Conservation (phyloP, 2,113 vertebrate genomes). For the Cacatua alba region DNA sequence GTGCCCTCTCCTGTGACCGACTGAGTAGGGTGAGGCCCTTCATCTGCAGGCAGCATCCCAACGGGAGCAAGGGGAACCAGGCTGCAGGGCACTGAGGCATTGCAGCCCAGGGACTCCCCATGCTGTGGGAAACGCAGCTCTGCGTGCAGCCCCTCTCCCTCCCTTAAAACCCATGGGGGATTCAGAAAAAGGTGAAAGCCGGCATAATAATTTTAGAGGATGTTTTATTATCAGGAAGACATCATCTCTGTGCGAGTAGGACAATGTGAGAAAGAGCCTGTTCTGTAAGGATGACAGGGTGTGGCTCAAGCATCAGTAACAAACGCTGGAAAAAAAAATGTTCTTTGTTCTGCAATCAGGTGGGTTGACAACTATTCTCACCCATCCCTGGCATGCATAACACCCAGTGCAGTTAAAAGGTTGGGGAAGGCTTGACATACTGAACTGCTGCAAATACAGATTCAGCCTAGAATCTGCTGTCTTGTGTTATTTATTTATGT, state of each 20-base stretch:
- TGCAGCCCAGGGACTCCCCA: neutral
- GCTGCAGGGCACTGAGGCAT: neutral
- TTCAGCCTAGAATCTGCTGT: neutral
- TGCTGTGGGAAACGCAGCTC: fast-evolving
- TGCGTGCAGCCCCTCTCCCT: fast-evolving
- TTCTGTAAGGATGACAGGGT: neutral
- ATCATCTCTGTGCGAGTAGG: neutral
- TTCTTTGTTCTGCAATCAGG: constrained; percentile 57
- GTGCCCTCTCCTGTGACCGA: fast-evolving
- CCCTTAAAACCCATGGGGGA: fast-evolving
- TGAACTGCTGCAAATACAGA: constrained; percentile 10
- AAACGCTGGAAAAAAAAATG: constrained; percentile 43
- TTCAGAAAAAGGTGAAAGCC: neutral
- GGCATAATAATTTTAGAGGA: neutral
- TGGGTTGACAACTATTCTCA: constrained; percentile 38
- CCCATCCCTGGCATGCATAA: constrained; percentile 24
- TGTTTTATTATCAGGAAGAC: neutral
- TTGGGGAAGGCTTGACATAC: neutral
- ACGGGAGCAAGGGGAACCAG: neutral
- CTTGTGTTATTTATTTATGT: neutral
- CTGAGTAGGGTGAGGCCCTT: neutral
- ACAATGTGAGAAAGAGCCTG: neutral
- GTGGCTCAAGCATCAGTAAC: constrained; percentile 34
- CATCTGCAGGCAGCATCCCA: neutral
- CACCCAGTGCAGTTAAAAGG: constrained; percentile 18